Evolutionary conservation across 2,888 invertebrate genomes (phyloP), one percentile per base, ranked within the genome.

Genomic region (Priocnemis perturbator): DNA sequence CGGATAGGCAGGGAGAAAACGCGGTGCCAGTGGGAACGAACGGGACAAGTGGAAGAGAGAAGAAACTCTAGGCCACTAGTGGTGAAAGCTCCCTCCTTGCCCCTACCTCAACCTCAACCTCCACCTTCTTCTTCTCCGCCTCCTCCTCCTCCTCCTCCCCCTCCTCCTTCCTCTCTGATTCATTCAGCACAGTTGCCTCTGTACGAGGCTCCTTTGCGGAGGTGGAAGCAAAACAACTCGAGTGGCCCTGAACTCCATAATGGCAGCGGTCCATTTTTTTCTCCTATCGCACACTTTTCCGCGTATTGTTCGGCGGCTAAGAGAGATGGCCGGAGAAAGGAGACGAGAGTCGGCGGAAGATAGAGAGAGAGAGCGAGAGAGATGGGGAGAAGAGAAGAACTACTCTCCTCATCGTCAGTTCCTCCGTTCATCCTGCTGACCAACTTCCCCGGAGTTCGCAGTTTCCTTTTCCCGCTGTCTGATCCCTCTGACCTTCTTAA

Each of bases 211-310:
- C 80, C 78, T 81, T 78, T 80, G 79, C 77, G 77, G 75, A 74
- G 76, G 73, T 78, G 81, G 79, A 83, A 79, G 79, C 78, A 79
- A 81, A 81, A 76, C 83, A 83, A 85, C 83, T 81, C 85, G 85
- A 84, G 83, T 84, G 85, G 83, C 84, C 83, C 81, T 81, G 81
- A 81, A 81, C 84, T 84, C 82, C 78, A 81, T 81, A 85, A 85
- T 85, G 85, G 85, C 84, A 83, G 83, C 83, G 80, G 78, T 78
- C 78, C 78, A 78, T 81, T 78, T 78, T 81, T 78, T 76, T 79
- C 75, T 75, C 72, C 73, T 78, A 79, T 77, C 73, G 74, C 67
- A 76, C 72, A 76, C 79, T 83, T 81, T 80, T 81, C 81, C 81
- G 83, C 79, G 75, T 73, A 75, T 83, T 82, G 75, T 78, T 71